A percentile compares a stretch with the other conserved stretches of the same genome.
These are phyloP conservation scores for Drosophila rufa DNA, from an alignment of 1,140 invertebrate genomes.

Conservation along the genomic window DNA sequence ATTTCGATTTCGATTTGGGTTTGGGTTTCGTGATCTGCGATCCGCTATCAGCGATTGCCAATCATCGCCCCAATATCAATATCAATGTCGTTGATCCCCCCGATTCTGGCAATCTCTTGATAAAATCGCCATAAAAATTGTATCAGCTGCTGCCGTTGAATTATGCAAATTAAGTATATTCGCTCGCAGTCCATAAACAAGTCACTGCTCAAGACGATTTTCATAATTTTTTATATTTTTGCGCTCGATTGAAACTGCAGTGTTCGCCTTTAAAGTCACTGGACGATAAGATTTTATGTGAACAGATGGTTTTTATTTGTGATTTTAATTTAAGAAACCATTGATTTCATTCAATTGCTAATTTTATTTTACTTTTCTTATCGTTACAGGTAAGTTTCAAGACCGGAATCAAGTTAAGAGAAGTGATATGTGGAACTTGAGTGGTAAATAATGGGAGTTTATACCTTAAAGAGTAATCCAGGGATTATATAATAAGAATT, in stretches of 20 bases:
- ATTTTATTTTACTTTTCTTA: slow-evolving; percentile 27
- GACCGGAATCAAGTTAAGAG: background rate
- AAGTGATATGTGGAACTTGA: background rate
- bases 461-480: background rate
- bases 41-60: slow-evolving; percentile 18
- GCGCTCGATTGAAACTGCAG: slow-evolving; percentile 23
- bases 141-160: slow-evolving; percentile 51
- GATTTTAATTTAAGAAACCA: slow-evolving; percentile 32
- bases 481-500: no score
- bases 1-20: slow-evolving; percentile 30
- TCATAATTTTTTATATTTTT: background rate
- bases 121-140: slow-evolving; percentile 63
- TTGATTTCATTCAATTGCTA: slow-evolving; percentile 47
- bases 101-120: slow-evolving; percentile 50
- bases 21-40: slow-evolving; percentile 5
- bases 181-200: slow-evolving; percentile 36
- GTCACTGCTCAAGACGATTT: slow-evolving; percentile 26
- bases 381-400: slow-evolving; percentile 62
- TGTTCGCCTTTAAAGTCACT: slow-evolving; percentile 39
- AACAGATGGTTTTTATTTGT: slow-evolving; percentile 56
- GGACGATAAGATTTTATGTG: slow-evolving; percentile 54
- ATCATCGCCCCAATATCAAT: slow-evolving; percentile 50
- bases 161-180: slow-evolving; percentile 49
- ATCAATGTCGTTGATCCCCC: slow-evolving; percentile 50
- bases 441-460: slow-evolving; percentile 4